Percentiles rank a stretch among this genome's conserved stretches.
Conservation (phyloP, 2,888 invertebrate genomes). For the Drosophila maculinotata region DNA sequence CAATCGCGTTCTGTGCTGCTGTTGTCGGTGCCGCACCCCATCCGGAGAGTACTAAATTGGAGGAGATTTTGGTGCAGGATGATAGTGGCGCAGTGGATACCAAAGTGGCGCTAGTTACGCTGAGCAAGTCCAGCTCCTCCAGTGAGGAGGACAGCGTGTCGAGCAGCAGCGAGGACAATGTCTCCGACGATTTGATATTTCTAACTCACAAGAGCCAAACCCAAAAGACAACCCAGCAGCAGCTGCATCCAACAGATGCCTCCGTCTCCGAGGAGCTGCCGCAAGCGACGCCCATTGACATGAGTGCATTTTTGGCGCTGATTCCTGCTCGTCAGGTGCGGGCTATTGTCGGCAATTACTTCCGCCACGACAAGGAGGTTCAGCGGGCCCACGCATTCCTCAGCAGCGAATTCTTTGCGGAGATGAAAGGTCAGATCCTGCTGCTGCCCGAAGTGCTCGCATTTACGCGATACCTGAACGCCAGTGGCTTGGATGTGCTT, state of each 20-base stretch:
- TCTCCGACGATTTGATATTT: conserved; percentile 82
- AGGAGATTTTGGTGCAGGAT: conserved; percentile 37
- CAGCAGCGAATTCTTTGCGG: conserved; percentile 71
- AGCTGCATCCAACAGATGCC: conserved; percentile 4
- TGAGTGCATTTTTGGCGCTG: conserved; percentile 81
- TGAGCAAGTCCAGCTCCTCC: conserved; percentile 39
- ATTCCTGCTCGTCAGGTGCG: conserved; percentile 81
- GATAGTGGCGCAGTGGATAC: conserved; percentile 36
- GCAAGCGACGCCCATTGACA: conserved; percentile 71
- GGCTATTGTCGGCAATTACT: conserved; percentile 78
- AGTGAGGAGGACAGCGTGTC: conserved; percentile 38
- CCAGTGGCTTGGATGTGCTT: conserved; percentile 82
- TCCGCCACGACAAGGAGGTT: conserved; percentile 81
- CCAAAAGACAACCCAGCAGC: conserved; percentile 17
- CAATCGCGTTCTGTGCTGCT: conserved; percentile 6
- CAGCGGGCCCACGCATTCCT: conserved; percentile 81
- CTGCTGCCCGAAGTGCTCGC: conserved; percentile 79
- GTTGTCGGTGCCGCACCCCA: conserved; percentile 11
- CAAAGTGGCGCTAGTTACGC: conserved; percentile 52
- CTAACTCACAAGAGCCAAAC: conserved; percentile 50
- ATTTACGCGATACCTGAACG: conserved; percentile 81
- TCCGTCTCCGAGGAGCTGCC: conserved; percentile 18
- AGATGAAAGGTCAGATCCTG: conserved; percentile 73
- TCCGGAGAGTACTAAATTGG: not conserved
- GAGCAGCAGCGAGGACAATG: conserved; percentile 35